Percentiles rank a stretch among this genome's conserved stretches.
Evolutionary conservation across 2,888 invertebrate genomes (phyloP).

Genomic region (Sarcophaga subvicina): DNA sequence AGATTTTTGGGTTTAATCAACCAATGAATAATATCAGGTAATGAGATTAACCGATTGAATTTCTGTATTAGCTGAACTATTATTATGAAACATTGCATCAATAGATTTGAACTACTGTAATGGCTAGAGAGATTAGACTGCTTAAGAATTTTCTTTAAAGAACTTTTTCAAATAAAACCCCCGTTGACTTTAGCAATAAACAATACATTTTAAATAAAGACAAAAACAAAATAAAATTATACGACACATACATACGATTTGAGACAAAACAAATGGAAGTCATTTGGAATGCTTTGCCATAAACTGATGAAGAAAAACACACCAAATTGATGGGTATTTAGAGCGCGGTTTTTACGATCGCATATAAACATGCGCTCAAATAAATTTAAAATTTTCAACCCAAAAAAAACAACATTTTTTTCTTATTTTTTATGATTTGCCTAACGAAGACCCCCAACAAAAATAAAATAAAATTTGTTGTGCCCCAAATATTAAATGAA

Average conservation of each 20-base stretch:
- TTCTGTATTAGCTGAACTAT: too few species aligned
- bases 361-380: slow-evolving; percentile 29
- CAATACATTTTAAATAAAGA: not conserved
- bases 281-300: slow-evolving; percentile 10
- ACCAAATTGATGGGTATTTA: slow-evolving; percentile 38
- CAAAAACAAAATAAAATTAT: not conserved
- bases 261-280: not conserved
- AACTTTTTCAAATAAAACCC: slow-evolving; percentile 10
- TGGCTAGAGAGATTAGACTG: not conserved
- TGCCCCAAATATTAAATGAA: too few species aligned
- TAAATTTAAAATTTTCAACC: slow-evolving; percentile 16
- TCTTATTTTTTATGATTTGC: not conserved
- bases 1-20: too few species aligned
- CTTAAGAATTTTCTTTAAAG: not conserved
- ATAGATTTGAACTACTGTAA: too few species aligned
- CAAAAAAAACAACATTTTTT: not conserved
- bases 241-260: not conserved
- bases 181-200: slow-evolving; percentile 34
- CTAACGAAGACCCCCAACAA: too few species aligned
- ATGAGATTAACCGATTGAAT: too few species aligned
- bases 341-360: slow-evolving; percentile 23
- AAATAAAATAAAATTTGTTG: too few species aligned
- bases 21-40: too few species aligned
- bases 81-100: too few species aligned
- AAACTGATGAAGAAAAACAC: not conserved